Evolutionary conservation across 2,888 invertebrate genomes (phyloP), one percentile per base, ranked within the genome.

Genomic region (Lypha dubia): DNA sequence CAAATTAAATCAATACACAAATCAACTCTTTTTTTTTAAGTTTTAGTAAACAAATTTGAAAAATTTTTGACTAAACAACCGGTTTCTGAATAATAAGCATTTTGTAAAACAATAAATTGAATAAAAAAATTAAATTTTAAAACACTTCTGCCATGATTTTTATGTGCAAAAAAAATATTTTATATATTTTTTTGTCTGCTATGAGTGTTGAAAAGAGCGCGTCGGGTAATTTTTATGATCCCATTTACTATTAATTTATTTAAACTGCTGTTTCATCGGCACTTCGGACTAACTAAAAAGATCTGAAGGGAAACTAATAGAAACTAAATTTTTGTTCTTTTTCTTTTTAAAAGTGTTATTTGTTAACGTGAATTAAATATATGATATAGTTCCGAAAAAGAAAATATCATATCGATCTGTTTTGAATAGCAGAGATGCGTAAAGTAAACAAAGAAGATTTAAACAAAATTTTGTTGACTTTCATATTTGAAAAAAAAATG

Each of bases 1-100:
- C 51, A 38, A 35, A 49, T 51, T 2, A 32, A 51, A 51, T 35
- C 15, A 51, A 67, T 11, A 67, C 1, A 67, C 13, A 67, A 28
- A 46, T 13, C n/a, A n/a, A n/a, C n/a, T n/a, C n/a, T n/a, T n/a
- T n/a, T n/a, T n/a, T 35, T 17, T 32, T 46, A 8, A 46, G n/a
- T 32, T 17, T n/a, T 65, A 32, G 17, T 28, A 17, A 58, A 7
- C 2, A 9, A 32, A 15, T 8, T 35, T 15, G 17, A 32, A 8
- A 32, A 1, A 32, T 56, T 56, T 49, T 20, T 49, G 8, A 4
- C 20, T 20, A 49, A 20, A 1, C 2, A 24, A 53, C 13, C 13
- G 24, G 56, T 56, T 56, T 28, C 28, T 28, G 35, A 60, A 60
- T 38, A 38, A 38, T 60, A 60, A 35, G 4, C 4, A 44, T 44